phyloP scores from a whole-genome alignment of 2,113 vertebrate genomes.

The Tylochromis polylepis region DNA sequence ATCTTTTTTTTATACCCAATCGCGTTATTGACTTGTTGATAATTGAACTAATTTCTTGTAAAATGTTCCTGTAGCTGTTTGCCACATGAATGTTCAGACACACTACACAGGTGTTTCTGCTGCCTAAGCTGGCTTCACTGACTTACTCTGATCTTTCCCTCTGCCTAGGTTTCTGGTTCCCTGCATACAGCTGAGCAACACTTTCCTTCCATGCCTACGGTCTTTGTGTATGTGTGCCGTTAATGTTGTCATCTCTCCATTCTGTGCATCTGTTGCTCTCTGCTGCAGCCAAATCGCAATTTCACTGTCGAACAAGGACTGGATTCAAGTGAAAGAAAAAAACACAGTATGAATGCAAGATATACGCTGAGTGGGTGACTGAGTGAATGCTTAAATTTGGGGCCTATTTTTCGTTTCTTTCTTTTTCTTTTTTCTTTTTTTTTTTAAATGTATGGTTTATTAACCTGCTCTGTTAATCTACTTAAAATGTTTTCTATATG shows the following conservation, averaged over 20 bases:
- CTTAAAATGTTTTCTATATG: neutral
- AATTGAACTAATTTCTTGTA: too few relatives aligned
- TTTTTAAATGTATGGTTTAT: neutral
- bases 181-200: constrained; percentile 72
- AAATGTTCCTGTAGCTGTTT: neutral
- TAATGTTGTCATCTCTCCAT: constrained; percentile 67
- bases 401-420: neutral
- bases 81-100: neutral
- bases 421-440: neutral
- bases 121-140: neutral
- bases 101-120: neutral
- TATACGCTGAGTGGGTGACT: neutral
- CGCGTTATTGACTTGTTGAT: too few relatives aligned
- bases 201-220: constrained; percentile 72
- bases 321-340: neutral
- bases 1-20: neutral
- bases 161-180: constrained; percentile 74
- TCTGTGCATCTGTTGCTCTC: constrained; percentile 70
- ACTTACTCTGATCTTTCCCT: neutral
- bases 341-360: constrained; percentile 1
- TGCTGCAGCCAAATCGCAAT: constrained; percentile 65
- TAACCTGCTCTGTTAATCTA: neutral
- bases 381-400: neutral
- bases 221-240: constrained; percentile 69
- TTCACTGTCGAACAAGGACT: constrained; percentile 42